Evolutionary conservation across 1,140 invertebrate genomes (phyloP), one percentile per base, ranked within the genome.

Genomic region (Trinorchestia longiramus): DNA sequence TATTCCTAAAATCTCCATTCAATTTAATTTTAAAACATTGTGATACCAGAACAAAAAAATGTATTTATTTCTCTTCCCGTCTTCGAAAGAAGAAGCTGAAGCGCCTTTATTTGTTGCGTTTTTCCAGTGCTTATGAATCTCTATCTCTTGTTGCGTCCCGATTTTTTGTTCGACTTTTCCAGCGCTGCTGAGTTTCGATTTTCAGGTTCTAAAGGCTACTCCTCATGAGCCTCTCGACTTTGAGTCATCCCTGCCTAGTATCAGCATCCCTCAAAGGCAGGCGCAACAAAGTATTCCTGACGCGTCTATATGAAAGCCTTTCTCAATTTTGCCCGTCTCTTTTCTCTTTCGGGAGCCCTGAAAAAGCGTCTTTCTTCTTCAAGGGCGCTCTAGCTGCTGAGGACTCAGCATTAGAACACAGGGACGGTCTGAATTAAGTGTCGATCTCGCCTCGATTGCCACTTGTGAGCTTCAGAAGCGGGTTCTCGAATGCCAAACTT

Each of bases 221-320:
- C 88, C 88, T 11, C 88, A 36, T 28, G 28, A 77, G 62, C 3
- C 62, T 23, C 15, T 77, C 62, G 62, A 77, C 88, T 42, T 90
- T 43, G 88, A 41, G 4, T 36, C 88, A 90, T 43, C 88, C 28
- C 88, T 42, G n/a, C 28, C 88, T 11, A 15, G 88, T 42, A 43
- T 43, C 36, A 43, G 62, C 15, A 77, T 4, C 88, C 28, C n/a
- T 90, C 88, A 90, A 90, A 90, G 88, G 43, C 88, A 90, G 88
- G 88, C 88, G 43, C 88, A 90, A 42, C 88, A 90, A 90, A 90
- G 88, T 43, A 43, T 90, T 43, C 88, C 88, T 90, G 41, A 90
- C 88, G 88, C 88, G 88, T 43, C 88, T 41, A 19, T 43, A 90
- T 90, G 41, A 90, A 90, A 43, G 43, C 88, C 28, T 43, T 90